Conservation (phyloP, 2,888 invertebrate genomes). For the Himalopsyche anomala region DNA sequence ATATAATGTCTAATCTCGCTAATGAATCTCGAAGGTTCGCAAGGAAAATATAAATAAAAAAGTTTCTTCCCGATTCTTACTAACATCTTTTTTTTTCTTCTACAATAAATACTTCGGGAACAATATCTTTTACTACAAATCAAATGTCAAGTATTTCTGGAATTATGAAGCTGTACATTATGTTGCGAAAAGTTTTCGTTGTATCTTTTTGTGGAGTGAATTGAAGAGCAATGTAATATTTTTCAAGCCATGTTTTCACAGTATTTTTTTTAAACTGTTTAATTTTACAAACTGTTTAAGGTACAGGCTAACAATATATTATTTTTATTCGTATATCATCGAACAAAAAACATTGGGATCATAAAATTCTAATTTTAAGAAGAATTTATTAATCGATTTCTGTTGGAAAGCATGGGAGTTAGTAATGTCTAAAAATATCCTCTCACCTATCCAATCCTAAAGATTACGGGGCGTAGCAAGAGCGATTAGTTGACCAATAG, state of each 20-base stretch:
- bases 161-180: constrained; percentile 28
- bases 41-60: neutral
- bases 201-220: neutral
- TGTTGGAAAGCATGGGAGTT: no score
- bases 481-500: no score
- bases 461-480: no score
- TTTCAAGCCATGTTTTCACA: neutral
- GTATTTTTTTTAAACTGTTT: no score
- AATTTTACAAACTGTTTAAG: no score
- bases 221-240: neutral
- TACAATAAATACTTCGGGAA: constrained; percentile 35
- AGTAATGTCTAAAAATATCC: no score
- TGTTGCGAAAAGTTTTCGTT: neutral
- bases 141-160: constrained; percentile 33
- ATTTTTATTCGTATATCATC: no score
- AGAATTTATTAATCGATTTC: no score
- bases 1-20: neutral
- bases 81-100: neutral
- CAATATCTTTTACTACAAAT: constrained; percentile 35
- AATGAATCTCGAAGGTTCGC: neutral
- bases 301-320: no score
- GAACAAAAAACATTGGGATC: no score
- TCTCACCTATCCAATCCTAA: no score
- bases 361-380: no score
- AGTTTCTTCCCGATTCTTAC: neutral